These are phyloP conservation scores for Lampropteryx suffumata DNA, from an alignment of 2,888 invertebrate species.

Conservation along the genomic window DNA sequence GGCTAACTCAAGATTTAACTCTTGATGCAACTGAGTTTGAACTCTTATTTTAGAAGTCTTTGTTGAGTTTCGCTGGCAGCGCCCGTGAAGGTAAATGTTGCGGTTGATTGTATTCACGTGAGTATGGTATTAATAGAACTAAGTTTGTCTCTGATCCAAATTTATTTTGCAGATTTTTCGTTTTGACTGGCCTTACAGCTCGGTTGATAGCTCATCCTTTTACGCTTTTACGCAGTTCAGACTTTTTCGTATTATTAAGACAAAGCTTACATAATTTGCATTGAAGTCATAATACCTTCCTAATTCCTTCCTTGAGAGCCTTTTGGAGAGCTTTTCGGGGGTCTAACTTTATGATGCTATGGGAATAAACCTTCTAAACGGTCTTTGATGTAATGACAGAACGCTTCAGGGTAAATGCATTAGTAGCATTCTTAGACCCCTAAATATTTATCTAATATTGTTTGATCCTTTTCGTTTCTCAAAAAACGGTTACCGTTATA, in stretches of 20 bases:
- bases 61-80: slow-evolving; percentile 46
- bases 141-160: neutral
- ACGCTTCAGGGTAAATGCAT: slow-evolving; percentile 6
- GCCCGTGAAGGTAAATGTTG: slow-evolving; percentile 57
- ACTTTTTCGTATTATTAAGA: too few relatives aligned
- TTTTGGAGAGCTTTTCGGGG: too few relatives aligned
- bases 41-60: slow-evolving; percentile 51
- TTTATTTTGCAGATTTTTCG: too few relatives aligned
- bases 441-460: slow-evolving; percentile 9
- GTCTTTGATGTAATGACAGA: slow-evolving; percentile 9
- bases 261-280: too few relatives aligned
- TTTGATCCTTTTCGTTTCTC: slow-evolving; percentile 3
- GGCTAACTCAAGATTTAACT: neutral
- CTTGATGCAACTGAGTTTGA: slow-evolving; percentile 9
- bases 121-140: slow-evolving; percentile 1
- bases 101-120: slow-evolving; percentile 58
- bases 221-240: too few relatives aligned
- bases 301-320: too few relatives aligned
- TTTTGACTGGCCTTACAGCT: too few relatives aligned
- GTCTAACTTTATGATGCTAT: too few relatives aligned
- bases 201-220: too few relatives aligned
- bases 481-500: too few relatives aligned
- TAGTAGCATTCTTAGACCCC: slow-evolving; percentile 8
- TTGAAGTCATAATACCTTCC: too few relatives aligned
- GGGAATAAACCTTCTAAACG: too few relatives aligned